These are phyloP conservation scores for Cheilosia urbana DNA, from an alignment of 2,888 invertebrate species.

Conservation along the genomic window DNA sequence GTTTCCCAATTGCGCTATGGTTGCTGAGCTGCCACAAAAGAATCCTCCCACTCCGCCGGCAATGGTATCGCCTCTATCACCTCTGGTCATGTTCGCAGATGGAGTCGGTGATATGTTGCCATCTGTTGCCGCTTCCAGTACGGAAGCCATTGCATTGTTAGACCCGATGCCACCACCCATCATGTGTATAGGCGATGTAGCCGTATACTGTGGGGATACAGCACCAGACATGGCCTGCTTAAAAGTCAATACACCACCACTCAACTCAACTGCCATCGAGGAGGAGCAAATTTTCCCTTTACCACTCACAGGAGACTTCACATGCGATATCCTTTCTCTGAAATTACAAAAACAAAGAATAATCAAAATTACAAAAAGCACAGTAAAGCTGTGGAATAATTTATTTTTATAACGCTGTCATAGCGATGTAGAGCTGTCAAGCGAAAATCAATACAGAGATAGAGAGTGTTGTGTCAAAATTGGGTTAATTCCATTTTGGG, in stretches of 20 bases:
- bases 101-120: constrained; percentile 63
- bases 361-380: neutral
- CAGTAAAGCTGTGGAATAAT: neutral
- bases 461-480: constrained; percentile 31
- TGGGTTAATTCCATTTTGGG: constrained; percentile 43
- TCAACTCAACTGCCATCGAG: constrained; percentile 76
- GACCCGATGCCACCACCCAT: constrained; percentile 63
- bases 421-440: constrained; percentile 6
- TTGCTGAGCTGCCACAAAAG: constrained; percentile 78
- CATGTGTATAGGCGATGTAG: constrained; percentile 77
- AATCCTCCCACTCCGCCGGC: constrained; percentile 62
- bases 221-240: constrained; percentile 83
- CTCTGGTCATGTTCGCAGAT: constrained; percentile 61
- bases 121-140: constrained; percentile 73
- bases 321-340: constrained; percentile 80
- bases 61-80: constrained; percentile 56
- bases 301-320: constrained; percentile 79
- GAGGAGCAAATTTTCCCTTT: constrained; percentile 71
- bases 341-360: constrained; percentile 29
- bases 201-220: constrained; percentile 81
- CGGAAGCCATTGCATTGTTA: constrained; percentile 71
- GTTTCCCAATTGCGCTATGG: constrained; percentile 78
- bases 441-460: constrained; percentile 35
- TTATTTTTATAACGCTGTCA: neutral
- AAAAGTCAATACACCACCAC: constrained; percentile 81